These are phyloP conservation scores for Pristionchus maxplancki DNA, from an alignment of 2,888 invertebrate genomes.

Conservation along the genomic window DNA sequence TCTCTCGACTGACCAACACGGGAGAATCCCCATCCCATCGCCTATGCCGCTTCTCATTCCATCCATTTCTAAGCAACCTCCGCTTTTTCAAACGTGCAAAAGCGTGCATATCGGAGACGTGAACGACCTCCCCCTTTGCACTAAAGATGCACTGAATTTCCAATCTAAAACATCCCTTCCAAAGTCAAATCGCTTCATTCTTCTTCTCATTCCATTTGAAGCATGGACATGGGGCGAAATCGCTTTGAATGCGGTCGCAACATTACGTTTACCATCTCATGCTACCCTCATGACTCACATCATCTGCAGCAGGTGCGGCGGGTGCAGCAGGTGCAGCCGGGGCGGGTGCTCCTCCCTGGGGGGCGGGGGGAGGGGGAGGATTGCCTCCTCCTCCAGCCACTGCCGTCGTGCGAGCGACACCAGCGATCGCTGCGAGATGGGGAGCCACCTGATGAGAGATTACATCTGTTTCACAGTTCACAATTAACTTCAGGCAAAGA, in stretches of 20 bases:
- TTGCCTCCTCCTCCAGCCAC: background rate
- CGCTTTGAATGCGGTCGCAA: no score
- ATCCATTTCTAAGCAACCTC: constrained; percentile 33
- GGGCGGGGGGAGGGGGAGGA: constrained; percentile 36
- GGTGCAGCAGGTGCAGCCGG: constrained; percentile 28
- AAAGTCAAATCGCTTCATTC: background rate
- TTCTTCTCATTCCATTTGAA: background rate
- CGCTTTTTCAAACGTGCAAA: constrained; percentile 33
- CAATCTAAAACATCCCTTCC: background rate
- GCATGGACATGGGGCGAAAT: background rate
- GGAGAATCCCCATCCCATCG: background rate
- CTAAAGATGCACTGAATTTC: background rate
- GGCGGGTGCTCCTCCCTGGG: constrained; percentile 28
- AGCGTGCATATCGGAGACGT: background rate
- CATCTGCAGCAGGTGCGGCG: constrained; percentile 4
- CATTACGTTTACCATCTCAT: background rate
- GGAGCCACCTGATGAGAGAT: constrained; percentile 53
- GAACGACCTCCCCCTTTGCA: background rate
- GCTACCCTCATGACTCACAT: background rate
- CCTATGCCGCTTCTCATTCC: constrained; percentile 15
- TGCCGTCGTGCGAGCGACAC: constrained; percentile 58
- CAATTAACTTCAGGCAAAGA: no score
- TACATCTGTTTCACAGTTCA: no score
- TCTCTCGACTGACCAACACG: background rate
- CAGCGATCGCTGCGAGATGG: constrained; percentile 59